Conservation (phyloP, 2,113 vertebrate genomes). For the Bothrops jararaca region DNA sequence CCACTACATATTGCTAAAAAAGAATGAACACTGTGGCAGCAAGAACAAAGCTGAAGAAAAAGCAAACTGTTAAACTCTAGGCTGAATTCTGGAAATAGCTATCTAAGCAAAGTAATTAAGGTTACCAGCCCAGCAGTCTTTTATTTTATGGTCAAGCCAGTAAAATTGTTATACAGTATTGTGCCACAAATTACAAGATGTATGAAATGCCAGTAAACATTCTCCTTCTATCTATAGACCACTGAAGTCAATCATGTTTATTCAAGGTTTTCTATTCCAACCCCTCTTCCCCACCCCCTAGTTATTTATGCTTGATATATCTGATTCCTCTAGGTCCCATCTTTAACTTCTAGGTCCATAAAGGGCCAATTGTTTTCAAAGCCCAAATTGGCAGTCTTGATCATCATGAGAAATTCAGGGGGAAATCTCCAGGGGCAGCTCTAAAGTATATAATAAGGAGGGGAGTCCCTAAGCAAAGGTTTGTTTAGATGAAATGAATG, state of each 20-base stretch:
- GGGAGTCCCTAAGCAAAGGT: no score
- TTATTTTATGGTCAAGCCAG: not conserved
- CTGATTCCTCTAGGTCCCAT: not conserved
- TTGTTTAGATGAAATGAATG: conserved; percentile 26
- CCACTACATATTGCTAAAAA: not conserved
- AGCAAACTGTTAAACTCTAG: not conserved
- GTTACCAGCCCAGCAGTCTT: not conserved
- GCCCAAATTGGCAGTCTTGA: not conserved
- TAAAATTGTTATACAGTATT: not conserved
- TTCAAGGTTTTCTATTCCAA: not conserved
- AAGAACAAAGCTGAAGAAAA: not conserved
- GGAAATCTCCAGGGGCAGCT: not conserved
- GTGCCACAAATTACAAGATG: not conserved
- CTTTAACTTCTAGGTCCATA: not conserved
- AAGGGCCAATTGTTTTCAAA: not conserved
- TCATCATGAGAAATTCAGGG: not conserved
- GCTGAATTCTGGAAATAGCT: not conserved
- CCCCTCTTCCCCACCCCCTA: not conserved
- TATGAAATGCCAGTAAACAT: not conserved
- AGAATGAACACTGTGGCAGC: not conserved
- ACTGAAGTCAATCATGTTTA: not conserved
- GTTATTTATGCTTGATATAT: not conserved
- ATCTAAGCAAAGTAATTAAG: not conserved
- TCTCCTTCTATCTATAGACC: not conserved
- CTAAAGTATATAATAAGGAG: not conserved